phyloP scores from a whole-genome alignment of 2,797 vertebrate species.

The Pangasius mekongensis region DNA sequence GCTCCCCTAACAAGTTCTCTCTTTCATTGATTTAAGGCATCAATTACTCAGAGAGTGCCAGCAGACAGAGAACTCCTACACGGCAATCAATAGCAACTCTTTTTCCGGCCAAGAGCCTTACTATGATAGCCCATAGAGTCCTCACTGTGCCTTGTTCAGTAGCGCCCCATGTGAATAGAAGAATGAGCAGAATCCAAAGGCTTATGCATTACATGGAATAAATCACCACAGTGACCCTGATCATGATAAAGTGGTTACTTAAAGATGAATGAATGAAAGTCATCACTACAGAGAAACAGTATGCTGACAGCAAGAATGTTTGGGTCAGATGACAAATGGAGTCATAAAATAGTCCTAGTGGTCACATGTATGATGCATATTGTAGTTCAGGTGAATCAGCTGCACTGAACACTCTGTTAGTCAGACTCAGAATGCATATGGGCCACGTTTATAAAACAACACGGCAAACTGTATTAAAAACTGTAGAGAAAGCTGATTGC shows the following conservation, averaged over 20 bases:
- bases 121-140: slow-evolving; percentile 18
- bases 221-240: neutral
- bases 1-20: neutral
- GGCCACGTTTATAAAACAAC: neutral
- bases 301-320: neutral
- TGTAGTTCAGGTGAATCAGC: neutral
- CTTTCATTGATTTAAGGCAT: slow-evolving; percentile 24
- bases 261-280: neutral
- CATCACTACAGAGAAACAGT: neutral
- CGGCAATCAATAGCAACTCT: slow-evolving; percentile 42
- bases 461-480: neutral
- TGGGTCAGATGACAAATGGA: neutral
- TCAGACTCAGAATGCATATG: neutral
- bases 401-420: neutral
- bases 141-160: neutral
- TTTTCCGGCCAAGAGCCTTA: slow-evolving; percentile 43
- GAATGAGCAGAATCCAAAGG: neutral
- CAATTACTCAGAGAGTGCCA: slow-evolving; percentile 47
- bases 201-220: neutral
- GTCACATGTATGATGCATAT: neutral
- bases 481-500: neutral
- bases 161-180: neutral
- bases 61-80: slow-evolving; percentile 42
- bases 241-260: neutral
- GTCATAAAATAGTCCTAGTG: neutral